Conservation (phyloP, 2,797 vertebrate species). For the Smutsia gigantea region DNA sequence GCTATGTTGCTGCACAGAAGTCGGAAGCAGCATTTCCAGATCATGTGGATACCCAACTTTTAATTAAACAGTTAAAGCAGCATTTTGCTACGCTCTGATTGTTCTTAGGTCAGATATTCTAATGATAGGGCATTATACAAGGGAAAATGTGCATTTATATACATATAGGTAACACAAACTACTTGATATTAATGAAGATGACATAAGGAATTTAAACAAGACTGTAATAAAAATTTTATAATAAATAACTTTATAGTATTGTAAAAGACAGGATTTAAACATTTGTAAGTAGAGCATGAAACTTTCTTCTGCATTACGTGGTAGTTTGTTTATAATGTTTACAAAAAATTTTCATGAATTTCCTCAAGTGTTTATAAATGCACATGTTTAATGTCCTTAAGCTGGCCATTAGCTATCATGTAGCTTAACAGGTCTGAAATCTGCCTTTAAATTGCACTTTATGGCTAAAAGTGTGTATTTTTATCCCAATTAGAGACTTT, state of each 20-base stretch:
- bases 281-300: not conserved
- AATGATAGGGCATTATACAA: not conserved
- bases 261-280: conserved; percentile 49
- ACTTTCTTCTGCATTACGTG: not conserved
- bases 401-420: conserved; percentile 22
- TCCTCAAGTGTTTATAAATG: conserved; percentile 51
- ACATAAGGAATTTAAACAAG: not conserved
- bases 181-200: conserved; percentile 23
- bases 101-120: not conserved
- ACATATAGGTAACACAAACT: not conserved
- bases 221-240: conserved; percentile 21
- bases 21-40: conserved; percentile 95
- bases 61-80: conserved; percentile 93
- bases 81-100: conserved; percentile 94
- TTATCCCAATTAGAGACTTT: conserved; percentile 37
- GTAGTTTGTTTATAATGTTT: conserved; percentile 61
- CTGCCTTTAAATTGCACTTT: conserved; percentile 63
- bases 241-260: not conserved
- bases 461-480: not conserved
- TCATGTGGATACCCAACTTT: conserved; percentile 95
- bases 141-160: not conserved
- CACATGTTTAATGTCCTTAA: conserved; percentile 39
- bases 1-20: conserved; percentile 93
- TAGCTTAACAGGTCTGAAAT: conserved; percentile 39
- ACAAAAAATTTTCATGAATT: conserved; percentile 39